Evolutionary conservation across 1,140 invertebrate genomes (phyloP), one percentile per base, ranked within the genome.

Genomic region (Physella acuta): DNA sequence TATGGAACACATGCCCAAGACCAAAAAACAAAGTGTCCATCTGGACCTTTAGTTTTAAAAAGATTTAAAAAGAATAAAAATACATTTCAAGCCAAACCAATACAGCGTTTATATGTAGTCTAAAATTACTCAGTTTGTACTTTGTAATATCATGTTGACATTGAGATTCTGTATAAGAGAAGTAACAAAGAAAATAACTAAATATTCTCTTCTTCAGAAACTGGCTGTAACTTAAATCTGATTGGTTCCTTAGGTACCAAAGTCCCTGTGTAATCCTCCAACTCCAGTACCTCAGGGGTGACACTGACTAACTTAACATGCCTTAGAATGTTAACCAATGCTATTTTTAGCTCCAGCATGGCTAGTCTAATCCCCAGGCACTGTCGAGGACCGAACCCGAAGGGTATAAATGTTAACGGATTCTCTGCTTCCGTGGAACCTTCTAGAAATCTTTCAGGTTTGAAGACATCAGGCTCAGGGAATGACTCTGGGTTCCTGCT

Each of bases 351-450:
- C 64, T 82, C 78, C 58, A 80, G 56, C 44, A 79, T 53, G 1
- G 86, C 88, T 67, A 90, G 86, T 26, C 86, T 78, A 85, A 84
- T 84, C 84, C 89, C 90, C 51, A 90, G 87, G 76, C 90, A 91
- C 73, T 84, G 87, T 20, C 90, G 81, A 0, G 88, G 88, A 37
- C 89, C 89, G 31, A 78, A 71, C 20, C 89, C 89, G 4, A 85
- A 71, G 8, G 74, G 69, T 17, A 77, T 28, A 36, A 52, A 69
- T 0, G 37, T 61, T 3, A 62, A 20, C 4, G 59, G 56, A 24
- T 62, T 53, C 20, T 44, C 31, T 0, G 24, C 16, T 3, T n/a
- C 5, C n/a, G 37, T 59, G 24, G 17, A 51, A n/a, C 30, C 36
- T 5, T 36, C 49, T 11, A 62, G 17, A 58, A 60, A 72, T 58